Base-by-base conservation (phyloP, 2,888 invertebrate species). In the Apeira syringaria region DNA sequence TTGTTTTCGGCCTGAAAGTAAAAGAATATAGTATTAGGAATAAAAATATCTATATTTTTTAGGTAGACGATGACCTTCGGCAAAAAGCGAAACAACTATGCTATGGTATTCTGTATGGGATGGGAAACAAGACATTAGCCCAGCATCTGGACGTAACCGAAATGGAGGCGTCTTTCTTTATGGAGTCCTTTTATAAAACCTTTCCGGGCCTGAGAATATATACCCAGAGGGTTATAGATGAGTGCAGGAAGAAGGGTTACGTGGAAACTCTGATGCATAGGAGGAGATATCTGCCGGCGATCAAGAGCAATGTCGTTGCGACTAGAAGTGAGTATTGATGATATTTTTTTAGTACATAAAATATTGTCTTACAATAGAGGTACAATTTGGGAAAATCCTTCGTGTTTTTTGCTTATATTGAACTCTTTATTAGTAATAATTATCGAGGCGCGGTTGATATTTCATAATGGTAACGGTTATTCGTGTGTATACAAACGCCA, bases 61-160 rank as follows among this genome's bases (percentile, higher is more conserved):
- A 94, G 92, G 94, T 99, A 0, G 94, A 94, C 24, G 93, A 94
- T 40, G 92, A 92, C 42, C 91, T 96, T 59, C 91, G 99, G 29
- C 96, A 97, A 66, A 94, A 95, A 66, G 95, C 98, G 2, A 98
- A 98, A 79, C 94, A 97, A 83, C 92, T 99, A 17, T 98, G 98
- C 74, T 99, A 99, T 80, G 99, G 98, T 3, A 97, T 99, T 65
- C 94, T 99, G 42, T 99, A 99, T 76, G 99, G 99, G 4, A 99
- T 99, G 94, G 98, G 99, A 1, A 91, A 93, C 44, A 95, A 93
- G 64, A 92, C 96, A 0, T 86, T 99, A 17, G 93, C 95, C 0
- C 95, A 96, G 47, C 93, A 94, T 51, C 87, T 99, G 20, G 93
- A 93, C 40, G 93, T 98, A 5, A 91, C 92, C 0, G 96, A 96